Conservation (phyloP, 2,113 vertebrate species). For the Hylia prasina region DNA sequence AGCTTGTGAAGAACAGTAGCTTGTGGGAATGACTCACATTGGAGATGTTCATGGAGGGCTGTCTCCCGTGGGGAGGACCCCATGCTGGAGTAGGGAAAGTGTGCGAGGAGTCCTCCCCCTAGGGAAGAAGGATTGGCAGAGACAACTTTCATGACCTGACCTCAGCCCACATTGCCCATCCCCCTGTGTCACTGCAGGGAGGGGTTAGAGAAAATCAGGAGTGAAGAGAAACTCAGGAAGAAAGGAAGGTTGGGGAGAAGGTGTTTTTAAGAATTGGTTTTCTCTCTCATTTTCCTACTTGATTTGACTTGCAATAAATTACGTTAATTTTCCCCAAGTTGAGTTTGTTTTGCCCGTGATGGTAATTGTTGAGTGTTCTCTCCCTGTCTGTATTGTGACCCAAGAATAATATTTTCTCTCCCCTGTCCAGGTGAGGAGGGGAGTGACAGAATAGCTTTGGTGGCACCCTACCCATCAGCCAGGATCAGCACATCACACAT, state of each 20-base stretch:
- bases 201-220: not conserved
- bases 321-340: not conserved
- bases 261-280: not conserved
- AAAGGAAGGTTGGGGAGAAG: not conserved
- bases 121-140: not conserved
- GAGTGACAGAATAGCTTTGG: not conserved
- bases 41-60: not conserved
- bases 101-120: not conserved
- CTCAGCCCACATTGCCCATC: fast-evolving
- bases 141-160: not conserved
- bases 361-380: not conserved
- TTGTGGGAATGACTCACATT: not conserved
- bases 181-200: not conserved
- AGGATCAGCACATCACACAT: not conserved
- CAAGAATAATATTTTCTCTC: not conserved
- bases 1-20: not conserved
- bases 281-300: not conserved
- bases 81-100: not conserved
- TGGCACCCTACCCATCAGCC: not conserved
- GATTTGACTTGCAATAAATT: not conserved
- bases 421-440: not conserved
- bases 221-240: not conserved
- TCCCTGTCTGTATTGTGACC: fast-evolving
- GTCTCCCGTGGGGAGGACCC: not conserved
- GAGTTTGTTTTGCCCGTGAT: not conserved